A percentile compares a stretch with the other conserved stretches of the same genome.
phyloP scores from a whole-genome alignment of 2,113 vertebrate species.

The Pipa parva region DNA sequence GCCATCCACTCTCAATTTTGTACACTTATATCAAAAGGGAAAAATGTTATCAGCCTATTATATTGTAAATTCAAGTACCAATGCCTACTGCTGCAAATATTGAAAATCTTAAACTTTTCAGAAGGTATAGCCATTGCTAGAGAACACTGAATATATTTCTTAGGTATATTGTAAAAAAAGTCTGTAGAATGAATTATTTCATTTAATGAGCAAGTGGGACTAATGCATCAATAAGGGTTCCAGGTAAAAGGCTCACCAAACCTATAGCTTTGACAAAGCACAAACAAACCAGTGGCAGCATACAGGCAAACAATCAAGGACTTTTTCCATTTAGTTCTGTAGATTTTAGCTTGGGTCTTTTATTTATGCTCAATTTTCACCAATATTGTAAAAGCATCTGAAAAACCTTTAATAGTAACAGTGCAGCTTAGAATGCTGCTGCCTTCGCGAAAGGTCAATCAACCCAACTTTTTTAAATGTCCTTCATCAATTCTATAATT shows the following conservation, averaged over 20 bases:
- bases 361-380: conserved; percentile 59
- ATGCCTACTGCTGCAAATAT: no score
- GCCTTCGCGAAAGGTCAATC: conserved; percentile 53
- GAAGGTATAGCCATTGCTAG: no score
- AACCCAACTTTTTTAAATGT: conserved; percentile 50
- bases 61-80: no score
- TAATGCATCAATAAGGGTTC: conserved; percentile 4
- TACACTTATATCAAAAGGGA: background rate
- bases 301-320: conserved; percentile 59
- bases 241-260: conserved; percentile 59
- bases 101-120: no score
- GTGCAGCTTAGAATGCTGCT: conserved; percentile 52
- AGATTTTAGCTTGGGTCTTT: conserved; percentile 57
- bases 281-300: conserved; percentile 59
- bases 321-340: conserved; percentile 55
- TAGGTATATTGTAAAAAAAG: no score
- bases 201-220: background rate
- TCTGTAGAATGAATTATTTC: background rate
- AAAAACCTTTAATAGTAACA: conserved; percentile 53
- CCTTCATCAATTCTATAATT: conserved; percentile 33
- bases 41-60: background rate
- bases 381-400: conserved; percentile 50
- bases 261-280: conserved; percentile 73
- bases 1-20: background rate
- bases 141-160: no score